Evolutionary conservation across 1,140 invertebrate species (phyloP).

Genomic region (Steinernema feltiae): DNA sequence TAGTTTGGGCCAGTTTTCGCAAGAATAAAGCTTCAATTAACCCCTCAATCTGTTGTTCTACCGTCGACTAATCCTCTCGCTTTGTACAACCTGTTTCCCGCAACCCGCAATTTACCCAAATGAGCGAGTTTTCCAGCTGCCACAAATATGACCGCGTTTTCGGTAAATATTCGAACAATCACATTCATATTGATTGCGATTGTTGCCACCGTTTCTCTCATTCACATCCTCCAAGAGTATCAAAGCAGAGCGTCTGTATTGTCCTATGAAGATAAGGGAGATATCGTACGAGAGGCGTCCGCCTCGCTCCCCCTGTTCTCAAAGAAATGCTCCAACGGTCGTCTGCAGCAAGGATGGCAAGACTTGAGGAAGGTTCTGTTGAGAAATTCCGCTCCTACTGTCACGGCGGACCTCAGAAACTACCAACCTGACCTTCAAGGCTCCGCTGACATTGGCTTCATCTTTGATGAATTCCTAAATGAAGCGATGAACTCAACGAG

Average conservation of each 20-base stretch:
- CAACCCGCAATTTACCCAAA: neutral
- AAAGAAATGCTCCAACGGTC: neutral
- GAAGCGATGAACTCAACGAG: neutral
- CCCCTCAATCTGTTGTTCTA: no score
- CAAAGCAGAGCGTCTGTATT: no score
- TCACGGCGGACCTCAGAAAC: neutral
- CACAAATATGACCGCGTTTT: neutral
- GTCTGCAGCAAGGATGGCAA: neutral
- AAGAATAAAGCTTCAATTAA: no score
- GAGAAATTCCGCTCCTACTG: neutral
- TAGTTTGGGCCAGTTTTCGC: no score
- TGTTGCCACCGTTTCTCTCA: no score
- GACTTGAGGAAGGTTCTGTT: neutral
- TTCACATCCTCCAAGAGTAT: no score
- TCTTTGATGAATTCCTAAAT: neutral
- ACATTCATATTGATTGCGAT: neutral
- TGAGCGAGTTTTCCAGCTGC: neutral
- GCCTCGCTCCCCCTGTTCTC: neutral
- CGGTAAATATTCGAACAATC: neutral
- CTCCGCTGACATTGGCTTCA: neutral
- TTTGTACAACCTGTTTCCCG: no score
- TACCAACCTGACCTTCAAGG: neutral
- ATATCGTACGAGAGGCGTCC: neutral
- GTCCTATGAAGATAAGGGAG: neutral
- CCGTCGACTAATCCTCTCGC: no score